Conservation (phyloP, 1,140 invertebrate genomes). For the Drosophila bipectinata region DNA sequence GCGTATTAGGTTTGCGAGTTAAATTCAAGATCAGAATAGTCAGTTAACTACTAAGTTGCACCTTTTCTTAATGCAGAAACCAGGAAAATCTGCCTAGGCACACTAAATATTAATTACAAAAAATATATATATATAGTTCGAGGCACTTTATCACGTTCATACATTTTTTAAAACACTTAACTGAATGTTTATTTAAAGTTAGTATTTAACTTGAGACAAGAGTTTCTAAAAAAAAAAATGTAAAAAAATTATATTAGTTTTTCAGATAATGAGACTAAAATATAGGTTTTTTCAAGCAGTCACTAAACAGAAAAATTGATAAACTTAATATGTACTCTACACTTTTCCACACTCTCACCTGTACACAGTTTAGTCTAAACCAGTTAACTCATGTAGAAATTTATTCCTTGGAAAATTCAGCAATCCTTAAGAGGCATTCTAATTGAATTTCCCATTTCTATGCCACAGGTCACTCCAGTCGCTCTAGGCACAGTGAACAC, state of each 20-base stretch:
- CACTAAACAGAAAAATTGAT: neutral
- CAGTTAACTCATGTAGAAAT: neutral
- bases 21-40: constrained; percentile 19
- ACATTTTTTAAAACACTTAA: neutral
- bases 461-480: constrained; percentile 77
- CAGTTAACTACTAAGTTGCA: constrained; percentile 41
- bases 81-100: neutral
- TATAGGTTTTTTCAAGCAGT: too few species aligned
- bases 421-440: neutral
- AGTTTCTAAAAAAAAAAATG: too few species aligned
- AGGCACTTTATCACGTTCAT: neutral
- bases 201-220: too few species aligned
- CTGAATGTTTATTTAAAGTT: neutral
- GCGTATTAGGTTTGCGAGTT: constrained; percentile 70
- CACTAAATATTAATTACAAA: neutral
- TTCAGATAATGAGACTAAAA: neutral
- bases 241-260: too few species aligned
- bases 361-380: neutral
- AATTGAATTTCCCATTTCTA: neutral
- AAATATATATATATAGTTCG: neutral
- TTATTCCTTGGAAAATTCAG: neutral
- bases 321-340: neutral
- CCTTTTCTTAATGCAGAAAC: neutral
- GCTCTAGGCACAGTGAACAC: constrained; percentile 72
- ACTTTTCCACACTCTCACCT: neutral